phyloP scores from a whole-genome alignment of 2,113 vertebrate genomes.

The Okapia johnstoni region DNA sequence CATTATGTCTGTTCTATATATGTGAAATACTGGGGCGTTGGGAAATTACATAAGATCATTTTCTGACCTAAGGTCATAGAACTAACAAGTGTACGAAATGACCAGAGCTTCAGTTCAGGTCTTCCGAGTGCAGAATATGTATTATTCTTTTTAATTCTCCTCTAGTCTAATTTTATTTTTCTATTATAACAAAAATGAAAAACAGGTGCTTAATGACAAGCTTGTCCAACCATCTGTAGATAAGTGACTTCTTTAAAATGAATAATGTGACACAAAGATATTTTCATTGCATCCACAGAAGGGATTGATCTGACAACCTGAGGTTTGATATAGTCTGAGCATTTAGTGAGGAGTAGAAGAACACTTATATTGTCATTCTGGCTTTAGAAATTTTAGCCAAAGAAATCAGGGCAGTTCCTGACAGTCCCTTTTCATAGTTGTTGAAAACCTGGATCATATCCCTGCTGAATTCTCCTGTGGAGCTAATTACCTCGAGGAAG shows the following conservation, averaged over 20 bases:
- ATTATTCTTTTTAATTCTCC: not conserved
- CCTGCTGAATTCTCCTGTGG: not conserved
- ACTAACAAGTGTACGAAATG: not conserved
- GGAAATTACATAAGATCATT: not conserved
- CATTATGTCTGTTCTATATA: not conserved
- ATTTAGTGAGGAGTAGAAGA: not conserved
- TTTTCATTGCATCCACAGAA: not conserved
- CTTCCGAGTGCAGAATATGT: slow-evolving; percentile 3
- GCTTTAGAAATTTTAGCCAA: slow-evolving; percentile 31
- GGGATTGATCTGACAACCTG: not conserved
- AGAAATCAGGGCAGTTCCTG: slow-evolving; percentile 6
- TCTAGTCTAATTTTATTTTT: slow-evolving; percentile 5
- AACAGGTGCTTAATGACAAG: not conserved
- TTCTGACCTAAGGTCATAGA: not conserved
- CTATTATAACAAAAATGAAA: slow-evolving; percentile 12
- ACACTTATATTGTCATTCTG: not conserved
- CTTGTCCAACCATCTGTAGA: not conserved
- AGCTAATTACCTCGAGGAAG: slow-evolving; percentile 45
- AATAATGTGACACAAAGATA: slow-evolving; percentile 6
- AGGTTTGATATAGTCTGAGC: not conserved
- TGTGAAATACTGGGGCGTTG: not conserved
- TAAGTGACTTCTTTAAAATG: slow-evolving; percentile 26
- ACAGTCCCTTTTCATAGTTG: not conserved
- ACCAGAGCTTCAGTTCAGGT: not conserved
- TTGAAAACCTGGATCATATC: not conserved